phyloP scores from a whole-genome alignment of 2,888 invertebrate genomes.

The Helleia helle region DNA sequence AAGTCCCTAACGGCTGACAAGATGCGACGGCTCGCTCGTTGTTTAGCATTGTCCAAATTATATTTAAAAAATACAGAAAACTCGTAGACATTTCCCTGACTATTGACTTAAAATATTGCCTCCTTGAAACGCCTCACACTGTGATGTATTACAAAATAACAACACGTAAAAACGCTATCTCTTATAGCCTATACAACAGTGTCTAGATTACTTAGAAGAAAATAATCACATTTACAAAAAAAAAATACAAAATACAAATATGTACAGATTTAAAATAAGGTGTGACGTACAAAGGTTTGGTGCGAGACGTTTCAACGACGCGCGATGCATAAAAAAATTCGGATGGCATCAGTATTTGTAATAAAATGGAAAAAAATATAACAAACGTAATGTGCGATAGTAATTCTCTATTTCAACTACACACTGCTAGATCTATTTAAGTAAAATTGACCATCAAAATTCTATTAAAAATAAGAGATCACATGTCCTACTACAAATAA shows the following conservation, averaged over 20 bases:
- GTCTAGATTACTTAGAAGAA: slow-evolving; percentile 8
- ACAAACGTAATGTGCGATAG: slow-evolving; percentile 49
- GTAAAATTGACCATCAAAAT: slow-evolving; percentile 72
- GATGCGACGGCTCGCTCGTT: slow-evolving; percentile 55
- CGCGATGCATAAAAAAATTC: slow-evolving; percentile 28
- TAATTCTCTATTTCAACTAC: slow-evolving; percentile 45
- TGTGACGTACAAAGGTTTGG: slow-evolving; percentile 11
- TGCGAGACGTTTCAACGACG: slow-evolving; percentile 40
- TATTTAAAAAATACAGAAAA: slow-evolving; percentile 62
- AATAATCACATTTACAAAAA: slow-evolving; percentile 20
- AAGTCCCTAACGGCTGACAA: slow-evolving; percentile 56
- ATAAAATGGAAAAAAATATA: slow-evolving; percentile 31
- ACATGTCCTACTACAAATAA: slow-evolving; percentile 64
- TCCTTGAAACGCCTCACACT: slow-evolving; percentile 37
- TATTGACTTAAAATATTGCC: slow-evolving; percentile 36
- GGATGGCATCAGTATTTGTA: slow-evolving; percentile 44
- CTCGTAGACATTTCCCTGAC: slow-evolving; percentile 48
- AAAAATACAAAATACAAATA: slow-evolving; percentile 45
- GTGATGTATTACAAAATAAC: slow-evolving; percentile 9
- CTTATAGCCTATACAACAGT: slow-evolving; percentile 1
- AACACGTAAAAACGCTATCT: background rate
- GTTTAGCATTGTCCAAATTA: slow-evolving; percentile 61
- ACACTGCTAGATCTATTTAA: slow-evolving; percentile 62
- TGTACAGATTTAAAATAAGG: slow-evolving; percentile 41
- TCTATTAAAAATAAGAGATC: slow-evolving; percentile 71